Conservation (phyloP, 2,797 vertebrate species). For the Acomys russatus region DNA sequence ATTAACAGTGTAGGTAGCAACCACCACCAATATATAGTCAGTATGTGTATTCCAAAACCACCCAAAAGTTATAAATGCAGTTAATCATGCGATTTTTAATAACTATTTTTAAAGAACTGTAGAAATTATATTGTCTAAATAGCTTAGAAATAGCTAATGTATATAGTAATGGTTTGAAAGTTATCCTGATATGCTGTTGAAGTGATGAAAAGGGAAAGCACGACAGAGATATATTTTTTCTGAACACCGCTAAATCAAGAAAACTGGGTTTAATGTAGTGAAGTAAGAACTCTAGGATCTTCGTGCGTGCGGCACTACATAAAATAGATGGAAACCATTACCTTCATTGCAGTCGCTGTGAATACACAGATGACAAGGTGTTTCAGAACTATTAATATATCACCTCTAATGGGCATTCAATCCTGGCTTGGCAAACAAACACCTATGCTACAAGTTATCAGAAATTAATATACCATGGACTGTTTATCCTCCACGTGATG, state of each 20-base stretch:
- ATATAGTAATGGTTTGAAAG: neutral
- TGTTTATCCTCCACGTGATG: slow-evolving; percentile 48
- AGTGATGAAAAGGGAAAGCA: slow-evolving; percentile 41
- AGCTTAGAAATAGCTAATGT: neutral
- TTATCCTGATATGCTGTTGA: neutral
- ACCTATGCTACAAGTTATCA: slow-evolving; percentile 49
- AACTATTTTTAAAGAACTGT: neutral
- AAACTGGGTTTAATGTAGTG: neutral
- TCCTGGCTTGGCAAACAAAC: slow-evolving; percentile 56
- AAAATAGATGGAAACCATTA: slow-evolving; percentile 5
- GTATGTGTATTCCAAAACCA: no score
- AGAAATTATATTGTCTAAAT: neutral
- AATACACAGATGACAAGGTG: slow-evolving; percentile 37
- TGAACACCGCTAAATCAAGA: slow-evolving; percentile 33
- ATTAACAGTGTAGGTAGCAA: neutral
- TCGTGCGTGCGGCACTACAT: neutral
- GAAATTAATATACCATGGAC: slow-evolving; percentile 60
- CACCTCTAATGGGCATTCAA: slow-evolving; percentile 5
- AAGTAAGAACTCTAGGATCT: neutral
- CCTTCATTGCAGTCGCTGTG: neutral
- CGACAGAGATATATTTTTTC: neutral
- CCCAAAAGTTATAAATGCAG: no score
- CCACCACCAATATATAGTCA: no score
- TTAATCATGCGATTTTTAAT: neutral
- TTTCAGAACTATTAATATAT: slow-evolving; percentile 53